These are phyloP conservation scores for Corydoras maculifer DNA, from an alignment of 2,113 vertebrate species.

Conservation along the genomic window DNA sequence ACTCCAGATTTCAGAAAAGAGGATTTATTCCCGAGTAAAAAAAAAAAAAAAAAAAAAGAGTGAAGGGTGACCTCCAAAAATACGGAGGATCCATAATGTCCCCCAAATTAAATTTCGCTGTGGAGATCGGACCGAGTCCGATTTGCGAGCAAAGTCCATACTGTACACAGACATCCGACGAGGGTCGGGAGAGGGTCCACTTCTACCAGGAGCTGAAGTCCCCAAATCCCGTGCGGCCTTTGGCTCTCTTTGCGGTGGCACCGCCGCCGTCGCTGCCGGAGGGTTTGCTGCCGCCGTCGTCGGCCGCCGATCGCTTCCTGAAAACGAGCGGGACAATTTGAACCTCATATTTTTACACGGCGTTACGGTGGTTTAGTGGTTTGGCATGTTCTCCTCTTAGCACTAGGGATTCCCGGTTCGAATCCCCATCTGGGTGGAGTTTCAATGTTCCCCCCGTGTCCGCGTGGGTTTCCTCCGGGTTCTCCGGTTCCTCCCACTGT, in stretches of 20 bases:
- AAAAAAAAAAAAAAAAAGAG: too few species aligned
- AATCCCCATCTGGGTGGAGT: too few species aligned
- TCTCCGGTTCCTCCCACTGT: too few species aligned
- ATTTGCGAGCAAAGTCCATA: neutral
- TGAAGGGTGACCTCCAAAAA: too few species aligned
- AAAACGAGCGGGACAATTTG: neutral
- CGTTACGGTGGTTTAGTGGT: neutral
- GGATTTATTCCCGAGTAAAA: too few species aligned
- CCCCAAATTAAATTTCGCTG: too few species aligned
- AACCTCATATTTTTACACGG: neutral
- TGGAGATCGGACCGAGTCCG: neutral
- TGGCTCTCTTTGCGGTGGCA: slow-evolving; percentile 70
- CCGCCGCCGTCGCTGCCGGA: slow-evolving; percentile 68
- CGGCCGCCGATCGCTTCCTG: slow-evolving; percentile 76
- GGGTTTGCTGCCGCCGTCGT: slow-evolving; percentile 58
- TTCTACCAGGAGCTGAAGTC: slow-evolving; percentile 96
- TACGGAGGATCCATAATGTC: too few species aligned
- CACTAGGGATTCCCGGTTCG: too few species aligned
- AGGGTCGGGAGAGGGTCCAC: neutral
- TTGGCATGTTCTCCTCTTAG: too few species aligned
- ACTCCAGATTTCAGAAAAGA: too few species aligned
- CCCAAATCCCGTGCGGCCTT: slow-evolving; percentile 71
- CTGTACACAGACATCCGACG: neutral
- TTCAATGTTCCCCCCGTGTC: too few species aligned
- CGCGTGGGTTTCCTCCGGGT: too few species aligned